Conservation (phyloP, 2,113 vertebrate genomes). For the Microcebus jonahi region DNA sequence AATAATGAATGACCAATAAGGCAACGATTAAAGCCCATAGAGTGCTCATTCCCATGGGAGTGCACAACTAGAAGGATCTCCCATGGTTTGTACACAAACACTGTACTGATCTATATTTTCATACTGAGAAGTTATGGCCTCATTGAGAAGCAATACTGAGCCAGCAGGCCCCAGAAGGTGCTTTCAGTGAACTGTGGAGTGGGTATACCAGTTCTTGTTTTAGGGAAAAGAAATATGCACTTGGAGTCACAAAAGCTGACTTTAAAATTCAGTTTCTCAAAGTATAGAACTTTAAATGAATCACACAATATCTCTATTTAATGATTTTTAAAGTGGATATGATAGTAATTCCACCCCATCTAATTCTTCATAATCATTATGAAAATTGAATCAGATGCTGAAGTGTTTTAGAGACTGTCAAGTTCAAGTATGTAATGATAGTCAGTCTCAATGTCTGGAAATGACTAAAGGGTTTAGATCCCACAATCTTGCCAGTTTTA, state of each 20-base stretch:
- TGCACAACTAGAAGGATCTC: neutral
- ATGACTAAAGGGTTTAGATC: neutral
- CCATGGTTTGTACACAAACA: neutral
- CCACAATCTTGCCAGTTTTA: neutral
- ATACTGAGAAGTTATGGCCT: neutral
- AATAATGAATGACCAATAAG: neutral
- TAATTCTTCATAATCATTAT: neutral
- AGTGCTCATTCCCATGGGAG: neutral
- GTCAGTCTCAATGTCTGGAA: neutral
- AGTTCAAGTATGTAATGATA: neutral
- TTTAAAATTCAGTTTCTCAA: conserved; percentile 33
- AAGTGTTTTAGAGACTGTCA: neutral
- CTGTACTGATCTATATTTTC: neutral
- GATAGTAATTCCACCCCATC: neutral
- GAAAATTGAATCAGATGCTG: neutral
- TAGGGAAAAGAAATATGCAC: neutral
- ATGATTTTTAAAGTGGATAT: neutral
- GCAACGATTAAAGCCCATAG: neutral
- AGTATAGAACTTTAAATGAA: neutral
- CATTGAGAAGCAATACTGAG: neutral
- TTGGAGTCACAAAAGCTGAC: neutral
- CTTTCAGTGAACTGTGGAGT: neutral
- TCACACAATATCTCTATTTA: neutral
- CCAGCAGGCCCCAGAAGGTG: neutral
- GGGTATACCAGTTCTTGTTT: neutral